These are phyloP conservation scores for Hepsetus odoe DNA, from an alignment of 2,113 vertebrate genomes.

Conservation along the genomic window DNA sequence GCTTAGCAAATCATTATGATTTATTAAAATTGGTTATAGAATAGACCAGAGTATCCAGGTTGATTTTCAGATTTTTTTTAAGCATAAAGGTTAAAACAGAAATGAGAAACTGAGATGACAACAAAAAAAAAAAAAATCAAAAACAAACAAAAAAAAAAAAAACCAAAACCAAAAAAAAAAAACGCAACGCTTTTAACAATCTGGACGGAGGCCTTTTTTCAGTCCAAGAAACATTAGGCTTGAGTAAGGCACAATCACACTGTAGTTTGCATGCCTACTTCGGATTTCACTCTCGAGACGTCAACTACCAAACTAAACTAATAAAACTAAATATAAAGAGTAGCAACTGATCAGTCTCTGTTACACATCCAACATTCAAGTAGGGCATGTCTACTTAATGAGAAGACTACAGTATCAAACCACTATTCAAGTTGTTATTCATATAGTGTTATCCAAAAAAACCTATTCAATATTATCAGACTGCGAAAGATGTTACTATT, in stretches of 20 bases:
- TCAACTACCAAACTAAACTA: no score
- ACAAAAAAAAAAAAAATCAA: no score
- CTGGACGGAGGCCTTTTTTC: neutral
- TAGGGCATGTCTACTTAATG: neutral
- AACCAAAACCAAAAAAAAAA: no score
- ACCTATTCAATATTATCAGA: neutral
- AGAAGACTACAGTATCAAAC: neutral
- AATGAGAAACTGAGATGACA: neutral
- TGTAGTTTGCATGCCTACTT: neutral
- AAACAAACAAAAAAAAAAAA: no score
- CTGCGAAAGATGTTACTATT: neutral
- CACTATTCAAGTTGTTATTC: neutral
- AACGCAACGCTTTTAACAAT: no score
- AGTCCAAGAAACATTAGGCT: neutral
- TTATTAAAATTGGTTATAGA: conserved; percentile 21
- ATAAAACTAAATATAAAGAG: no score
- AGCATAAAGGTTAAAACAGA: neutral
- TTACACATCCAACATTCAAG: neutral
- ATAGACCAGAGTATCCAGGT: neutral
- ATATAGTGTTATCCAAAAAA: neutral
- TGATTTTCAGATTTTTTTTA: no score
- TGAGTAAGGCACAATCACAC: neutral
- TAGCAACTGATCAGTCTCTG: neutral
- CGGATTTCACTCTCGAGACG: no score
- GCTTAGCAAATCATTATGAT: conserved; percentile 8